Conservation (phyloP, 2,888 invertebrate genomes). For the Nymphalis polychloros region DNA sequence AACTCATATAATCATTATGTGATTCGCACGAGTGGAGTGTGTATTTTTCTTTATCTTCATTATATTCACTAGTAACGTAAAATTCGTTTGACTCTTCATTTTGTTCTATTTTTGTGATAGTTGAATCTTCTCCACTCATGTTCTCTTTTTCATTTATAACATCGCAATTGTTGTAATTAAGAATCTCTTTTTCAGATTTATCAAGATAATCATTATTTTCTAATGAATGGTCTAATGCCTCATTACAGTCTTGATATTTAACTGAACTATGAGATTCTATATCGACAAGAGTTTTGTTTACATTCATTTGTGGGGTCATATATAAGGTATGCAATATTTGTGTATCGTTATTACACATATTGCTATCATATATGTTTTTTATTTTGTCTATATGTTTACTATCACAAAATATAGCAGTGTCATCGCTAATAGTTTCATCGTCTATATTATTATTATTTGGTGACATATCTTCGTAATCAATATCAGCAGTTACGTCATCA, state of each 20-base stretch:
- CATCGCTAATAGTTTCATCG: slow-evolving; percentile 46
- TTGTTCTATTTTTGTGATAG: slow-evolving; percentile 30
- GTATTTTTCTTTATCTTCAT: slow-evolving; percentile 41
- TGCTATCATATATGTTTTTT: slow-evolving; percentile 62
- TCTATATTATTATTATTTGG: slow-evolving; percentile 48
- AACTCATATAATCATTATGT: slow-evolving; percentile 54
- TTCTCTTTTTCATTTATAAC: slow-evolving; percentile 53
- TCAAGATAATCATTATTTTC: neutral
- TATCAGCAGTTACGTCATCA: slow-evolving; percentile 69
- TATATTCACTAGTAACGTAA: slow-evolving; percentile 30
- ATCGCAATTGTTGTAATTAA: slow-evolving; percentile 36
- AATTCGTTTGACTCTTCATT: slow-evolving; percentile 35
- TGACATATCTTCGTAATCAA: slow-evolving; percentile 55
- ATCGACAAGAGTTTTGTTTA: slow-evolving; percentile 59
- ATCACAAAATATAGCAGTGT: slow-evolving; percentile 41
- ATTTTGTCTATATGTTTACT: slow-evolving; percentile 54
- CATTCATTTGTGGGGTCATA: slow-evolving; percentile 67
- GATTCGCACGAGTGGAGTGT: slow-evolving; percentile 57
- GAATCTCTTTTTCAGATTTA: slow-evolving; percentile 40
- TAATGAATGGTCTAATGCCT: neutral
- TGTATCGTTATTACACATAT: slow-evolving; percentile 59
- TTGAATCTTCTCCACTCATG: slow-evolving; percentile 33
- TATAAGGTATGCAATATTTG: slow-evolving; percentile 65
- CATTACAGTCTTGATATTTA: slow-evolving; percentile 23
- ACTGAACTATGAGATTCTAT: slow-evolving; percentile 45